phyloP scores from a whole-genome alignment of 92 coral and sea anemone species.

The Anthopleura xanthogrammica region DNA sequence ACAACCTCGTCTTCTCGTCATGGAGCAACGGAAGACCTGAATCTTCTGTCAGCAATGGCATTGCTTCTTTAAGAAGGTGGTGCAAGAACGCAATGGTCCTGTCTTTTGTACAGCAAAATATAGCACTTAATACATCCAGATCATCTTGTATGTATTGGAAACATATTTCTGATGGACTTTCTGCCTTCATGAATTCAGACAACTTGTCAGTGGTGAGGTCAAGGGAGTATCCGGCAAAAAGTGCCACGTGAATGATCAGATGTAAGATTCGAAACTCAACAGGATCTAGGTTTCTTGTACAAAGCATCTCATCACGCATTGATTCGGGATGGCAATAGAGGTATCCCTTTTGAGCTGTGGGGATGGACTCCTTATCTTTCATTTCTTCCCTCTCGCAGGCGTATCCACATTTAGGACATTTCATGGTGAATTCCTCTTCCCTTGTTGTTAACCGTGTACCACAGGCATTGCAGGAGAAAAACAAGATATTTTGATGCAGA shows the following conservation, averaged over 20 bases:
- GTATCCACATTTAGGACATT: constrained; percentile 50
- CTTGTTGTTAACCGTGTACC: constrained; percentile 33
- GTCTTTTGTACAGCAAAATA: constrained; percentile 69
- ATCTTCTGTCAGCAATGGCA: constrained; percentile 44
- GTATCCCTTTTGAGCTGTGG: constrained; percentile 29
- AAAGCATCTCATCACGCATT: constrained; percentile 23
- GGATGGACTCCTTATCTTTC: neutral
- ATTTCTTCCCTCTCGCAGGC: neutral
- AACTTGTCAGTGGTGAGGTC: constrained; percentile 44
- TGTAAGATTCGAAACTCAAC: constrained; percentile 81
- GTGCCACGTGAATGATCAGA: constrained; percentile 73
- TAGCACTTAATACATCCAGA: constrained; percentile 43
- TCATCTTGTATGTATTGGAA: constrained; percentile 63
- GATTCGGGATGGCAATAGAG: constrained; percentile 9
- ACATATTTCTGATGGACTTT: constrained; percentile 52
- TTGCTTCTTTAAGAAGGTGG: constrained; percentile 46
- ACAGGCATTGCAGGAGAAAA: constrained; percentile 41
- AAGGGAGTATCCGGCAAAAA: constrained; percentile 72
- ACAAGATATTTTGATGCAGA: neutral
- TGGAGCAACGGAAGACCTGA: constrained; percentile 10
- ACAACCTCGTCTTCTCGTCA: constrained; percentile 18
- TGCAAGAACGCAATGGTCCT: constrained; percentile 64
- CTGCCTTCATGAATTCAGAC: constrained; percentile 11
- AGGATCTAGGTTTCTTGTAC: constrained; percentile 57
- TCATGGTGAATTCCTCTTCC: neutral